Conservation (phyloP, 2,888 invertebrate species). For the Acleris laterana region DNA sequence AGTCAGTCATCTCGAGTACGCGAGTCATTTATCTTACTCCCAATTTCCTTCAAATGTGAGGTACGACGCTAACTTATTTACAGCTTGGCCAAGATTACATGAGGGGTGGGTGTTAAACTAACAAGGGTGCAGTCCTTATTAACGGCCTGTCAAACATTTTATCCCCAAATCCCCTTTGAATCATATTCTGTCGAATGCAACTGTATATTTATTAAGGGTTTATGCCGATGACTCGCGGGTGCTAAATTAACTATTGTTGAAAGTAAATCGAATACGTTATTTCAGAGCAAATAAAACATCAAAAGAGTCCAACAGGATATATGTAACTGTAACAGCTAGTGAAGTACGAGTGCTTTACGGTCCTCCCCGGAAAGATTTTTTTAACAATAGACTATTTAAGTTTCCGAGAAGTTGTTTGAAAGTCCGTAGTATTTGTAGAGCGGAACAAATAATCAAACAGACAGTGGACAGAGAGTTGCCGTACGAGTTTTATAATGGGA, state of each 20-base stretch:
- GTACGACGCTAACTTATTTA: slow-evolving; percentile 55
- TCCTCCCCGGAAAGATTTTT: slow-evolving; percentile 10
- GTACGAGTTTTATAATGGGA: slow-evolving; percentile 1
- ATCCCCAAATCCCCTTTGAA: slow-evolving; percentile 69
- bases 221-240: slow-evolving; percentile 32
- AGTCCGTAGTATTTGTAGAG: slow-evolving; percentile 26
- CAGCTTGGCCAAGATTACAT: slow-evolving; percentile 62
- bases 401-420: slow-evolving; percentile 29
- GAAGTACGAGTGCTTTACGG: slow-evolving; percentile 23
- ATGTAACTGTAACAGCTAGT: slow-evolving; percentile 16
- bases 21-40: slow-evolving; percentile 17
- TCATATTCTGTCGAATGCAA: slow-evolving; percentile 59
- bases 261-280: slow-evolving; percentile 23
- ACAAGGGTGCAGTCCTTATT: slow-evolving; percentile 79
- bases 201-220: slow-evolving; percentile 48
- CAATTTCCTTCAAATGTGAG: slow-evolving; percentile 31
- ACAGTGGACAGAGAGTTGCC: slow-evolving; percentile 4
- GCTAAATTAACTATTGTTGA: slow-evolving; percentile 34
- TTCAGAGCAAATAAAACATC: slow-evolving; percentile 13
- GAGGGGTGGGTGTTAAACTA: slow-evolving; percentile 73
- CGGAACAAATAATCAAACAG: slow-evolving; percentile 31
- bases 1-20: slow-evolving; percentile 4
- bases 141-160: slow-evolving; percentile 74
- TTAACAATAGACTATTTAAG: slow-evolving; percentile 29
- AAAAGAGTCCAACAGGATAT: slow-evolving; percentile 20